phyloP scores from a whole-genome alignment of 2,888 invertebrate genomes.

The Rhorus exstirpatorius region DNA sequence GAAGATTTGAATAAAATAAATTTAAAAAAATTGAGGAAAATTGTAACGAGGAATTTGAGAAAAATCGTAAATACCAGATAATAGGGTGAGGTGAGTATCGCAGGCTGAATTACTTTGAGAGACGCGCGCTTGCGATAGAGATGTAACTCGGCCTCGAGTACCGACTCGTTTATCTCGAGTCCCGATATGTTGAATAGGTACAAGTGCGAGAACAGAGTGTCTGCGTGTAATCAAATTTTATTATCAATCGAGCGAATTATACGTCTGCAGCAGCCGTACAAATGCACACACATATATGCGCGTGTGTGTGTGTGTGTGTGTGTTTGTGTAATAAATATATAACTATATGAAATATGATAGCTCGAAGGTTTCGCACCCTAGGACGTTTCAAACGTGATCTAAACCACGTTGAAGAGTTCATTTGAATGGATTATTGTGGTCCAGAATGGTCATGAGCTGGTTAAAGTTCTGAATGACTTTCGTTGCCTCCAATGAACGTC shows the following conservation, averaged over 20 bases:
- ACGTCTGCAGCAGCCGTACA: background rate
- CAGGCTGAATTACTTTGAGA: constrained; percentile 76
- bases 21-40: background rate
- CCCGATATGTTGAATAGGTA: constrained; percentile 87
- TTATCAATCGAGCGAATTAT: background rate
- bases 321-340: no score
- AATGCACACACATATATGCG: background rate
- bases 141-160: constrained; percentile 88
- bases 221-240: constrained; percentile 73
- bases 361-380: background rate
- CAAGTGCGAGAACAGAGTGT: constrained; percentile 80
- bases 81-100: constrained; percentile 81
- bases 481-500: background rate
- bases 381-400: background rate
- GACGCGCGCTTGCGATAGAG: constrained; percentile 86
- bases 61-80: constrained; percentile 79
- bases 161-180: constrained; percentile 85
- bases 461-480: background rate
- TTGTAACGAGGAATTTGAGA: background rate
- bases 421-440: background rate
- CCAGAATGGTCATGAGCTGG: background rate
- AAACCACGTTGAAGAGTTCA: background rate
- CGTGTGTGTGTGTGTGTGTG: no score
- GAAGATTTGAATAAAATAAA: background rate
- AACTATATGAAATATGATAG: background rate